A percentile compares a stretch with the other conserved stretches of the same genome.
Evolutionary conservation across 2,888 invertebrate genomes (phyloP).

Genomic region (Lamellibrachia satsuma): DNA sequence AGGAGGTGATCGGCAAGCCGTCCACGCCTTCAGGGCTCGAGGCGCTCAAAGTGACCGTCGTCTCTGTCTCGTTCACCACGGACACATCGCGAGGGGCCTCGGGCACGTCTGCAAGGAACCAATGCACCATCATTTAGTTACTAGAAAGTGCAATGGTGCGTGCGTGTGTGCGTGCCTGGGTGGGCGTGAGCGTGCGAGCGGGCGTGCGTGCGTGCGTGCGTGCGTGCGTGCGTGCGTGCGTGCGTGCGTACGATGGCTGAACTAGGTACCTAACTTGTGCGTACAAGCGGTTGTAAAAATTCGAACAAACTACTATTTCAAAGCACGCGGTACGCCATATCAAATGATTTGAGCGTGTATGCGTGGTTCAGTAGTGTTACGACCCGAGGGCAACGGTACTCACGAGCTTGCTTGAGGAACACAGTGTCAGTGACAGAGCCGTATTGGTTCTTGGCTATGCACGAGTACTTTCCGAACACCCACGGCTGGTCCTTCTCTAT

Average conservation of each 20-base stretch:
- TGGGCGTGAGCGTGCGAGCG: no score
- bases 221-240: no score
- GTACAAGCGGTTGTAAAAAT: no score
- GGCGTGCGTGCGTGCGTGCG: neutral
- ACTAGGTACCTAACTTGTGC: no score
- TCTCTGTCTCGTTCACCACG: conserved; percentile 34
- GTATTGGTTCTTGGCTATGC: conserved; percentile 38
- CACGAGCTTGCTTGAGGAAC: conserved; percentile 38
- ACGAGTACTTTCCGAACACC: conserved; percentile 35
- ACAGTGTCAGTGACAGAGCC: conserved; percentile 30
- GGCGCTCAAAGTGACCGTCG: conserved; percentile 32
- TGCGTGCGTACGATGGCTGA: no score
- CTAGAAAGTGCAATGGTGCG: neutral
- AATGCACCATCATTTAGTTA: neutral
- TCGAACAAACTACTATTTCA: no score
- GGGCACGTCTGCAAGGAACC: conserved; percentile 32
- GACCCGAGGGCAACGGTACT: conserved; percentile 1
- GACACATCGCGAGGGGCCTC: conserved; percentile 34
- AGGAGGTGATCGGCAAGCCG: conserved; percentile 36
- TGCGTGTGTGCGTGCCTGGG: neutral
- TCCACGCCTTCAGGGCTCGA: conserved; percentile 26
- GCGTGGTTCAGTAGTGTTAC: no score
- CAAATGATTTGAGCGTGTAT: no score
- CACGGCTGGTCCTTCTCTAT: conserved; percentile 29
- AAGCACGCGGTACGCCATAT: no score